Base-by-base conservation (phyloP, 2,888 invertebrate genomes). In the Chromoteleia sp. region DNA sequence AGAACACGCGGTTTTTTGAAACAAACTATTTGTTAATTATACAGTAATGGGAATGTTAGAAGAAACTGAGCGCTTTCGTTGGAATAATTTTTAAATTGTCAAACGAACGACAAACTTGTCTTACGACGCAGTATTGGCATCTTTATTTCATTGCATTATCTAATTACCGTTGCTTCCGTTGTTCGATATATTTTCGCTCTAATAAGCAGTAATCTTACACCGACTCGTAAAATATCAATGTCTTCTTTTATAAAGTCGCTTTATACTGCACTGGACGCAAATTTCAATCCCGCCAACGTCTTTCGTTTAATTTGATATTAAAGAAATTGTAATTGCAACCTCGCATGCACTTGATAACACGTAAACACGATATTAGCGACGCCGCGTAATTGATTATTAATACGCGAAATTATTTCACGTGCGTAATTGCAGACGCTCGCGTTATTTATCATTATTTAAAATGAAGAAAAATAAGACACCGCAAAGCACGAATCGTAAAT, bases 151-250 rank as follows among this genome's bases (percentile, higher is more conserved):
- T 41, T 50, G 71, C 50, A 71, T 71, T 71, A 71, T 71, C 61
- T 71, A 71, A 71, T 71, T 71, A 61, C 71, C 71, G 71, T 71
- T 58, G 76, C 52, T 76, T 68, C 68, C 61, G 76, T 61, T 76
- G 76, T 76, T 76, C 76, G 76, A 68, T 61, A 61, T 68, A 61
- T 76, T 68, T 63, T 48, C 68, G 76, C 76, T 68, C 76, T 76
- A 61, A 77, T 77, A 77, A 77, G 59, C 76, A 76, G 68, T 14
- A 43, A 74, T 56, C 45, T 21, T 33, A 74, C 33, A 36, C 61
- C 43, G 41, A 3, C 19, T 36, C 52, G 33, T 52, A 19, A 43
- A 63, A 74, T 63, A 52, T 63, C 54, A 54, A 56, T 50, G 36
- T 48, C 48, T 58, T 56, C 43, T 56, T 48, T 58, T 33, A 19